phyloP scores from a whole-genome alignment of 2,888 invertebrate species.

The Syrista parreyssii region DNA sequence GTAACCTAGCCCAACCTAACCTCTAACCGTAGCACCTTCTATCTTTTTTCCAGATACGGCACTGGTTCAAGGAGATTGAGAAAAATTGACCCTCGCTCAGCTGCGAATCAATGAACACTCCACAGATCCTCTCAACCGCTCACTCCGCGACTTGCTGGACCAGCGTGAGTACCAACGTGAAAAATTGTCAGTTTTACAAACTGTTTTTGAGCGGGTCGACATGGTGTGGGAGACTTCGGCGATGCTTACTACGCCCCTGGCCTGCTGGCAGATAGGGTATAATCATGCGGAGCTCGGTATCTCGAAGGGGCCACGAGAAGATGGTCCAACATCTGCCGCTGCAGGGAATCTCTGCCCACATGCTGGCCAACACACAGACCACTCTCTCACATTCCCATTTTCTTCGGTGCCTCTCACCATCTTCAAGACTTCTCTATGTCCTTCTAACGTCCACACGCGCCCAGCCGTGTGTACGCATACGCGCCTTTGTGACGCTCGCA shows the following conservation, averaged over 20 bases:
- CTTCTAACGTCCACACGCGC: neutral
- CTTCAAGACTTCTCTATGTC: slow-evolving; percentile 6
- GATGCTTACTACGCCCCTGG: slow-evolving; percentile 1
- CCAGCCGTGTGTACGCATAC: slow-evolving; percentile 15
- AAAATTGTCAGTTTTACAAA: neutral
- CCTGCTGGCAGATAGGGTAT: slow-evolving; percentile 4
- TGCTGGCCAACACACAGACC: slow-evolving; percentile 34
- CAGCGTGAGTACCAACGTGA: neutral
- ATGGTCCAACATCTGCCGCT: slow-evolving; percentile 60
- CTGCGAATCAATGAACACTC: neutral
- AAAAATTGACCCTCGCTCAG: neutral
- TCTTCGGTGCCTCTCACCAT: slow-evolving; percentile 3
- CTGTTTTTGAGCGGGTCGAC: neutral
- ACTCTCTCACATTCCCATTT: slow-evolving; percentile 3
- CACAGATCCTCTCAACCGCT: neutral
- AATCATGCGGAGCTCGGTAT: slow-evolving; percentile 7
- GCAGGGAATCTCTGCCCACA: slow-evolving; percentile 61
- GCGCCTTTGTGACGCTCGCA: slow-evolving; percentile 16
- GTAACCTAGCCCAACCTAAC: neutral
- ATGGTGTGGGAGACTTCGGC: neutral
- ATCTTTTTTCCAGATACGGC: neutral
- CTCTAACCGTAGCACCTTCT: neutral
- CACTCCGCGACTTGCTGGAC: neutral
- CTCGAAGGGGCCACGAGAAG: slow-evolving; percentile 40
- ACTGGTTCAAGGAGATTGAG: neutral